Conservation (phyloP, 1,140 invertebrate genomes). For the Tigriopus japonicus region DNA sequence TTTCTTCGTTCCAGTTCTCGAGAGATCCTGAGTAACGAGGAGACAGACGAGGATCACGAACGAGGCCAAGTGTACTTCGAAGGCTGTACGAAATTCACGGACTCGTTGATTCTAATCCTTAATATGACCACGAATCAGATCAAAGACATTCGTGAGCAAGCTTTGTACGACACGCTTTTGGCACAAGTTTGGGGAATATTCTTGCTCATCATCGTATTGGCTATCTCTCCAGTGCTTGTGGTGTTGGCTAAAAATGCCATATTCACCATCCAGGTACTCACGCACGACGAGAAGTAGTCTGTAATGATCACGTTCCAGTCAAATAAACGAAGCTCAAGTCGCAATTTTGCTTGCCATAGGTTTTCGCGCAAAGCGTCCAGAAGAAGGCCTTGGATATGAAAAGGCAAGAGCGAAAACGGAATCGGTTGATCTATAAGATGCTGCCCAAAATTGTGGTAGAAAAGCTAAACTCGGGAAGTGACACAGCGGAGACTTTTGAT, state of each 20-base stretch:
- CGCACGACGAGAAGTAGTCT: too few species aligned
- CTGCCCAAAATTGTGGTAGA: slow-evolving; percentile 26
- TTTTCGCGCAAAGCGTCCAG: not conserved
- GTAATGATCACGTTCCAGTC: not conserved
- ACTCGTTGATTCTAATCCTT: not conserved
- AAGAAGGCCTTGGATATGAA: not conserved
- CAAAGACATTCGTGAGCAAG: not conserved
- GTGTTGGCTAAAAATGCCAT: not conserved
- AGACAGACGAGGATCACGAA: not conserved
- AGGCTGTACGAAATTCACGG: not conserved
- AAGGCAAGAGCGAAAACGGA: not conserved
- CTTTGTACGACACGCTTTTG: not conserved
- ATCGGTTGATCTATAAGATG: slow-evolving; percentile 17
- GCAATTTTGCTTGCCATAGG: not conserved
- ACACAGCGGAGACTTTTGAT: slow-evolving; percentile 39
- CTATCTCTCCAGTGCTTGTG: not conserved
- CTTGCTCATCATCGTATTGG: not conserved
- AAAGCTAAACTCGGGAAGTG: slow-evolving; percentile 25
- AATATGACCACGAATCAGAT: not conserved
- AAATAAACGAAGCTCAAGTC: not conserved
- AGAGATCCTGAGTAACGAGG: not conserved
- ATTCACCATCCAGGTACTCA: not conserved
- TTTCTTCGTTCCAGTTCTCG: not conserved
- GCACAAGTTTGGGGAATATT: not conserved
- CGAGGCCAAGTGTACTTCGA: not conserved